phyloP scores from a whole-genome alignment of 2,113 vertebrate genomes.

The Manacus vitellinus region DNA sequence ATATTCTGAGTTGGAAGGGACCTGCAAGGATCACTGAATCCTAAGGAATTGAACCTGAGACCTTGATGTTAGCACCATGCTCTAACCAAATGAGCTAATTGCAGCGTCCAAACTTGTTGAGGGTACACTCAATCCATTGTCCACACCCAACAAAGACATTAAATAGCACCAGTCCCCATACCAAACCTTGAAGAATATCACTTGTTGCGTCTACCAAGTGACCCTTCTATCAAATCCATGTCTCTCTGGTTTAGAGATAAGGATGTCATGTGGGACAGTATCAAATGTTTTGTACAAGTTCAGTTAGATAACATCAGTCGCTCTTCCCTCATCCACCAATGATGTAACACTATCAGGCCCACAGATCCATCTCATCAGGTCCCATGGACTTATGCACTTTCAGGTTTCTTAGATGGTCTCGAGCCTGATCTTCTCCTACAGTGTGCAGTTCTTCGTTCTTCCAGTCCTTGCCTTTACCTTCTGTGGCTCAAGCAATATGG shows the following conservation, averaged over 20 bases:
- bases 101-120: not conserved
- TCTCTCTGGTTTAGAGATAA: not conserved
- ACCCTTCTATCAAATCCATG: not conserved
- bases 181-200: not conserved
- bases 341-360: not conserved
- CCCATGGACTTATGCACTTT: not conserved
- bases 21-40: not conserved
- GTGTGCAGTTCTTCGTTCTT: not conserved
- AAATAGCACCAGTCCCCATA: not conserved
- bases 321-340: not conserved
- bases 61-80: not conserved
- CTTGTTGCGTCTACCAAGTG: not conserved
- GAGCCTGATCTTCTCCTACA: not conserved
- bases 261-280: not conserved
- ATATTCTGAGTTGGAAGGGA: not conserved
- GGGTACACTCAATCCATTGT: not conserved
- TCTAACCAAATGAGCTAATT: not conserved
- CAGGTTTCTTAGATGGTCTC: not conserved
- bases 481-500: not conserved
- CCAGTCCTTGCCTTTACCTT: not conserved
- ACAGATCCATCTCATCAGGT: not conserved
- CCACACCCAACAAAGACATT: not conserved
- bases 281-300: not conserved
- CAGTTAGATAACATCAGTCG: not conserved
- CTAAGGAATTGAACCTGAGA: rapidly evolving